Conservation (phyloP, 2,888 invertebrate genomes). For the Drosophila dives region DNA sequence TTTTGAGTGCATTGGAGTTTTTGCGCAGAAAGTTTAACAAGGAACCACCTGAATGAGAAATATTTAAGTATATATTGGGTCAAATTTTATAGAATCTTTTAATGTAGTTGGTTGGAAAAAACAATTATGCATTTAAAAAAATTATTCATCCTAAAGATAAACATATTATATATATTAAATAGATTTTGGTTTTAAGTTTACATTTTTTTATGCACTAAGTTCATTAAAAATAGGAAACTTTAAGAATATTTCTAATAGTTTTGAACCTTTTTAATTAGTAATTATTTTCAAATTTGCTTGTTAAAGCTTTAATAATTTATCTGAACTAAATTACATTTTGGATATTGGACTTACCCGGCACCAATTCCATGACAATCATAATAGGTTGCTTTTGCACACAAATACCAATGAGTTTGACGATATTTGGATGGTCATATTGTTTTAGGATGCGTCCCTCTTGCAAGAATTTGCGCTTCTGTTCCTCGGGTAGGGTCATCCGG, state of each 20-base stretch:
- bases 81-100: not conserved
- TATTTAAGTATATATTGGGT: not conserved
- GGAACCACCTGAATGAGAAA: slow-evolving; percentile 90
- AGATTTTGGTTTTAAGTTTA: not conserved
- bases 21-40: slow-evolving; percentile 94
- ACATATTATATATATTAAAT: not conserved
- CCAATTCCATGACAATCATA: slow-evolving; percentile 99
- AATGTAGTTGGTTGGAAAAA: not conserved
- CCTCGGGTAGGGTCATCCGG: slow-evolving; percentile 96
- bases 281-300: no score
- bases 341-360: slow-evolving; percentile 86
- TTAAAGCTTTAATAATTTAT: not conserved
- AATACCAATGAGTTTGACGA: slow-evolving; percentile 97
- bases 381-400: slow-evolving; percentile 99
- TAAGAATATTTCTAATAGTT: not conserved
- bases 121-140: not conserved
- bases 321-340: not conserved
- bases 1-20: slow-evolving; percentile 88
- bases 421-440: slow-evolving; percentile 98
- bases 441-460: slow-evolving; percentile 98
- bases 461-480: slow-evolving; percentile 96
- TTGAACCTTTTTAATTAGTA: not conserved
- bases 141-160: not conserved
- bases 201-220: not conserved
- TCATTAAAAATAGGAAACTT: not conserved